Evolutionary conservation across 2,888 invertebrate genomes (phyloP), one percentile per base, ranked within the genome.

Genomic region (Taenaris catops): DNA sequence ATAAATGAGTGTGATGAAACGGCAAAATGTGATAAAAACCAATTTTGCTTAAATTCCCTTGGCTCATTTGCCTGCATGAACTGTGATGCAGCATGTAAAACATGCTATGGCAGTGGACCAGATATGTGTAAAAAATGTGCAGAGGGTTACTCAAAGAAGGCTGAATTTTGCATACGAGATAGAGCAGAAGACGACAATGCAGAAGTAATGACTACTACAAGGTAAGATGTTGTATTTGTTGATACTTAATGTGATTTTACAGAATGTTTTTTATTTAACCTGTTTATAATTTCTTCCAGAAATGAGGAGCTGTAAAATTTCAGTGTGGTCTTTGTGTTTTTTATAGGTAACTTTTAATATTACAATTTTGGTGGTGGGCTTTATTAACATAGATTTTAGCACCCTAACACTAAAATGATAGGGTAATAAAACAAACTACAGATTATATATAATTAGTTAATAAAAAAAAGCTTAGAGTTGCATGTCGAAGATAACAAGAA

Each of bases 1-100:
- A 66, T 96, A 0, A 93, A 97, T 62, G 97, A 97, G 72, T 98
- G 97, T 71, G 72, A 91, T 2, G 74, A 87, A 14, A 62, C 75
- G 5, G 71, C 79, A 3, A 79, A 74, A 29, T 93, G 91, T 53
- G 80, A 79, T 0, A 76, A 87, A 1, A 90, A 93, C 58, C 91
- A 96, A 61, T 97, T 96, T 65, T 98, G 98, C 67, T 89, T 96
- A 2, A 98, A 98, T 65, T 93, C 92, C 5, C 93, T 95, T 33
- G 97, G 98, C 3, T 93, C 94, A 0, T 95, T 89, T 59, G 76
- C 88, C 4, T 97, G 97, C 72, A 73, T 93, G 55, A 91, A 89
- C 29, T 98, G 98, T 78, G 96, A 97, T 72, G 91, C 89, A 54
- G 90, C 96, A 0, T 98, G 97, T 63, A 76, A 89, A 25, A 92